Base-by-base conservation (phyloP, 2,888 invertebrate species). In the Stenolophus ochropezus region DNA sequence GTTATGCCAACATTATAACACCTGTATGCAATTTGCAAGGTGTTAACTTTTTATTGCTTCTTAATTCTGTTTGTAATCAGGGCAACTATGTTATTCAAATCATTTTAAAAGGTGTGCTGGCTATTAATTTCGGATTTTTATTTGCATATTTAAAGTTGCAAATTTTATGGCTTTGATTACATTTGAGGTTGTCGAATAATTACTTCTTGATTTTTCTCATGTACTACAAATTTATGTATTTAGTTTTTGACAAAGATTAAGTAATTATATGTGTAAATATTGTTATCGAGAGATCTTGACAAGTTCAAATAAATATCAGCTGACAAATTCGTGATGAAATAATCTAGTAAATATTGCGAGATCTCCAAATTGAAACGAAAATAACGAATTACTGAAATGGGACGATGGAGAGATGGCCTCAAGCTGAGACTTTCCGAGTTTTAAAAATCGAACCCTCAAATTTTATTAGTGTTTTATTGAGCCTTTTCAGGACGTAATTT, bases 21-120 rank as follows among this genome's bases (percentile, higher is more conserved):
- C 65, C 33, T 69, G 65, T 69, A 16, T 65, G 27, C 33, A 33
- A 25, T 65, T 65, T 27, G 33, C 33, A 69, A 69, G 65, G 25
- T 69, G 65, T 69, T 33, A 16, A 69, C 18, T 69, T 69, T 69
- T 69, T 69, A 33, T 69, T 25, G 61, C 27, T 16, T 33, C 27
- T 69, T 69, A 69, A 69, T 61, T 61, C 23, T 61, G 61, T 61
- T 61, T 61, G 61, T n/a, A 61, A 61, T 23, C 61, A 61, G 61
- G 61, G 61, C 61, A 61, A 61, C 23, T 61, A 61, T 61, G 61
- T 61, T n/a, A 61, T 61, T 61, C 21, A 61, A 61, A 61, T 61
- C n/a, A 61, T 61, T 61, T 61, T 18, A 61, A 25, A 61, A 61
- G 61, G 61, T 23, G 61, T 27, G 61, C 61, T 61, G 14, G 61